Evolutionary conservation across 1,140 invertebrate species (phyloP).

Genomic region (Lordiphosa clarofinis): DNA sequence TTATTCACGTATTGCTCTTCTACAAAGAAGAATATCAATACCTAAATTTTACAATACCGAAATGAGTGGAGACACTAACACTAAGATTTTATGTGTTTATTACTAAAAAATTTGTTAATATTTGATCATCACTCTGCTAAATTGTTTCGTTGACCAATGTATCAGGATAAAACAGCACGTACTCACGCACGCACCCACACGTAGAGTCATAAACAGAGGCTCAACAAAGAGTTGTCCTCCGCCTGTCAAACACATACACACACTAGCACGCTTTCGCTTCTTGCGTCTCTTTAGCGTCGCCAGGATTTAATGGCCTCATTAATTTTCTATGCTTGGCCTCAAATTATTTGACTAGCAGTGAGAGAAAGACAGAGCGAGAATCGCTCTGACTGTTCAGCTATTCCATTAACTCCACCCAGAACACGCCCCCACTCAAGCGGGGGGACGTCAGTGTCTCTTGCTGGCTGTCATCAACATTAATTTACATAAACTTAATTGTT

Average conservation of each 20-base stretch:
- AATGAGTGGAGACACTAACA: no score
- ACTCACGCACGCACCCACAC: constrained; percentile 29
- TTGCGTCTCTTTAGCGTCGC: constrained; percentile 65
- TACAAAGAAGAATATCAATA: no score
- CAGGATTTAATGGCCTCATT: constrained; percentile 77
- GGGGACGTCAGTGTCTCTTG: constrained; percentile 9
- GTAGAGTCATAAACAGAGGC: constrained; percentile 50
- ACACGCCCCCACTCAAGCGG: constrained; percentile 14
- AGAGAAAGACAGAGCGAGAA: constrained; percentile 1
- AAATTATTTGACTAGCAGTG: constrained; percentile 63
- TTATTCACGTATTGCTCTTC: no score
- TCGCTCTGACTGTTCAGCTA: constrained; percentile 49
- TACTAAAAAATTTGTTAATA: no score
- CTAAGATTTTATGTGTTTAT: no score
- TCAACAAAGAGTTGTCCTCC: constrained; percentile 67
- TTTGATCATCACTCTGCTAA: no score
- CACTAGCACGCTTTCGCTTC: constrained; percentile 1
- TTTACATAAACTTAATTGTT: constrained; percentile 78
- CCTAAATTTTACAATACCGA: no score
- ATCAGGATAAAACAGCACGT: constrained; percentile 11
- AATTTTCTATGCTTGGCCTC: constrained; percentile 77
- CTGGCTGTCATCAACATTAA: constrained; percentile 48
- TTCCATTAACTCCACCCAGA: constrained; percentile 59
- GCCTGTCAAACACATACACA: constrained; percentile 38
- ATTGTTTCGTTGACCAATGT: no score